A percentile compares a stretch with the other conserved stretches of the same genome.
Evolutionary conservation across 1,140 invertebrate species (phyloP).

Genomic region (Triops cancriformis): DNA sequence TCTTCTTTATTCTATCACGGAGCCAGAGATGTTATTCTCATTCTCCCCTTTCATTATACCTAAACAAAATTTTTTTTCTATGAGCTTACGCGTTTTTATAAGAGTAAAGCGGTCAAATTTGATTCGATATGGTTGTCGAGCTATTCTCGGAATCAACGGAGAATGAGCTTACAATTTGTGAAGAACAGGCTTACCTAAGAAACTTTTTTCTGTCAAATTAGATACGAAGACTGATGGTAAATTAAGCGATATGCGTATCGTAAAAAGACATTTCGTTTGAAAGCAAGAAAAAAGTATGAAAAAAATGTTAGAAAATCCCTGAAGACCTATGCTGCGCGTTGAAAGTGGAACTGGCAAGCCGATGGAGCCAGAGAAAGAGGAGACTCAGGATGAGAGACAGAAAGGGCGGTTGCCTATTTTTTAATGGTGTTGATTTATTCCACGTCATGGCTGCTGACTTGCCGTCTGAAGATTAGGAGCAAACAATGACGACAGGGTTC

Average conservation of each 20-base stretch:
- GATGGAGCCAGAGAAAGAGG: not conserved
- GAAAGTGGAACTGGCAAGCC: not conserved
- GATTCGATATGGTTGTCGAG: not conserved
- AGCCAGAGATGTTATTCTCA: not conserved
- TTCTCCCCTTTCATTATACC: not conserved
- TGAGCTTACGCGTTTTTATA: not conserved
- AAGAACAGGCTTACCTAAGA: not conserved
- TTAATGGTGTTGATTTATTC: constrained; percentile 14
- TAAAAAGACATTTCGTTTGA: not conserved
- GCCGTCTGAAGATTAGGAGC: constrained; percentile 8
- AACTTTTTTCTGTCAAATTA: not conserved
- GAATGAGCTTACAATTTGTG: not conserved
- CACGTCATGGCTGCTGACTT: constrained; percentile 12
- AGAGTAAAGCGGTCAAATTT: not conserved
- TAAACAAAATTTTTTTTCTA: not conserved
- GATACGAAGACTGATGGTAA: not conserved
- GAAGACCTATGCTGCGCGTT: not conserved
- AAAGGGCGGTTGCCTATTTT: constrained; percentile 9
- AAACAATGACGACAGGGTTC: constrained; percentile 6
- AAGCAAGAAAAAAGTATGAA: not conserved
- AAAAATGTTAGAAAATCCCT: too few relatives aligned
- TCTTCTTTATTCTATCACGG: too few relatives aligned
- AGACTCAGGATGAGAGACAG: not conserved
- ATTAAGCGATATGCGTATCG: not conserved
- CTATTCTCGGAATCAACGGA: not conserved